These are phyloP conservation scores for Choreutis nemorana DNA, from an alignment of 2,888 invertebrate species.

Conservation along the genomic window DNA sequence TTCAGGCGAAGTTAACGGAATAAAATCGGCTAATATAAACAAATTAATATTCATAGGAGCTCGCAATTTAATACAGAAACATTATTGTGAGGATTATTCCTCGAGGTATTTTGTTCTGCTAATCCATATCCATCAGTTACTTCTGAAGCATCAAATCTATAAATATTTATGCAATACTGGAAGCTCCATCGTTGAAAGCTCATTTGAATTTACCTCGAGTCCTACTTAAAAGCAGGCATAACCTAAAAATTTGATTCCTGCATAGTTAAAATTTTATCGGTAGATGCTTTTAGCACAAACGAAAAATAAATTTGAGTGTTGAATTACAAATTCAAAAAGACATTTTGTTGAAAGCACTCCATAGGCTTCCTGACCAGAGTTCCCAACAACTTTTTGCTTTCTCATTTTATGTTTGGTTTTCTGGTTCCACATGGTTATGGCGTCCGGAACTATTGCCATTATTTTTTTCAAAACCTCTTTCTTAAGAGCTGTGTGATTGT, in stretches of 20 bases:
- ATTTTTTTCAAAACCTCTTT: no score
- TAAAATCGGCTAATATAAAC: constrained; percentile 23
- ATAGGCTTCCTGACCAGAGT: no score
- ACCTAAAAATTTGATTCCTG: constrained; percentile 39
- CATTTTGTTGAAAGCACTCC: constrained; percentile 9
- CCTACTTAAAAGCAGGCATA: constrained; percentile 37
- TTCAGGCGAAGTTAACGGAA: no score
- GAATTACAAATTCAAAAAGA: constrained; percentile 16
- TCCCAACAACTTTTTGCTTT: no score
- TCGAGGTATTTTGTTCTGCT: constrained; percentile 24
- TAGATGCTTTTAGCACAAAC: constrained; percentile 16
- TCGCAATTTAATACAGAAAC: constrained; percentile 15
- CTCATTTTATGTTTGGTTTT: no score
- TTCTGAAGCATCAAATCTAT: constrained; percentile 34
- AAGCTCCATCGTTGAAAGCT: constrained; percentile 48
- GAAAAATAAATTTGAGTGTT: constrained; percentile 10
- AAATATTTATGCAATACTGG: constrained; percentile 55
- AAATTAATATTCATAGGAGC: constrained; percentile 26
- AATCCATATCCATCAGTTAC: constrained; percentile 47
- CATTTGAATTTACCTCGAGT: constrained; percentile 56
- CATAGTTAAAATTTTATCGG: constrained; percentile 36
- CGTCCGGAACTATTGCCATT: no score
- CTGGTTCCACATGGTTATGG: no score
- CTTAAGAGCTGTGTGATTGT: no score
- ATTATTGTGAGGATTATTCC: constrained; percentile 17